Evolutionary conservation across 2,797 vertebrate genomes (phyloP).

Genomic region (Clarias pachynema): DNA sequence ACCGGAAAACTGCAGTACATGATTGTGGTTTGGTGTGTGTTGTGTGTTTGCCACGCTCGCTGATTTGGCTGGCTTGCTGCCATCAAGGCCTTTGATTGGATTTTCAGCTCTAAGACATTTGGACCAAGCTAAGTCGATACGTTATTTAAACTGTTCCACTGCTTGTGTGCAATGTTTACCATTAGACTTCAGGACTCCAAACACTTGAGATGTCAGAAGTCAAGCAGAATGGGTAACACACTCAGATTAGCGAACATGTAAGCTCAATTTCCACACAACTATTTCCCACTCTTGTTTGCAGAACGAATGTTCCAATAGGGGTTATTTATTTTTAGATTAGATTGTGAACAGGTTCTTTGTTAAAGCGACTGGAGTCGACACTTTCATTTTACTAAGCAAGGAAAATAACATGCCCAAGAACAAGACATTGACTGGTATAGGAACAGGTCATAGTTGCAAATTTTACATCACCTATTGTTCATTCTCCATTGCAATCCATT

Average conservation of each 20-base stretch:
- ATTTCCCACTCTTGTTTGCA: background rate
- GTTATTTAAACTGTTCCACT: constrained; percentile 52
- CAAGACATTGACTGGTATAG: background rate
- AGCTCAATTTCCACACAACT: background rate
- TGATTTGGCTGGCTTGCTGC: constrained; percentile 9
- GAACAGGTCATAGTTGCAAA: background rate
- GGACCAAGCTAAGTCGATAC: constrained; percentile 76
- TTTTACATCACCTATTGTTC: background rate
- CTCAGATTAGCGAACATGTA: background rate
- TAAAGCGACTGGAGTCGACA: background rate
- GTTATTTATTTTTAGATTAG: background rate
- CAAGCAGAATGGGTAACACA: background rate
- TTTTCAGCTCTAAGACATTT: constrained; percentile 74
- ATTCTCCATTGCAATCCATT: background rate
- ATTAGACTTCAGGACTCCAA: constrained; percentile 49
- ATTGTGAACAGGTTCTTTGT: background rate
- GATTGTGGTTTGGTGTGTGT: background rate
- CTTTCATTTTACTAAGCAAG: background rate
- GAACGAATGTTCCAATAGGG: background rate
- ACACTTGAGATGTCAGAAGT: constrained; percentile 36
- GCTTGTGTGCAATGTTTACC: constrained; percentile 60
- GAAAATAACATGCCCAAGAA: background rate
- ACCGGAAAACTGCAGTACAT: background rate
- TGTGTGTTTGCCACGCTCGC: background rate
- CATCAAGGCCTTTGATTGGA: constrained; percentile 71